Base-by-base conservation (phyloP, 2,113 vertebrate species). In the Petromus typicus region DNA sequence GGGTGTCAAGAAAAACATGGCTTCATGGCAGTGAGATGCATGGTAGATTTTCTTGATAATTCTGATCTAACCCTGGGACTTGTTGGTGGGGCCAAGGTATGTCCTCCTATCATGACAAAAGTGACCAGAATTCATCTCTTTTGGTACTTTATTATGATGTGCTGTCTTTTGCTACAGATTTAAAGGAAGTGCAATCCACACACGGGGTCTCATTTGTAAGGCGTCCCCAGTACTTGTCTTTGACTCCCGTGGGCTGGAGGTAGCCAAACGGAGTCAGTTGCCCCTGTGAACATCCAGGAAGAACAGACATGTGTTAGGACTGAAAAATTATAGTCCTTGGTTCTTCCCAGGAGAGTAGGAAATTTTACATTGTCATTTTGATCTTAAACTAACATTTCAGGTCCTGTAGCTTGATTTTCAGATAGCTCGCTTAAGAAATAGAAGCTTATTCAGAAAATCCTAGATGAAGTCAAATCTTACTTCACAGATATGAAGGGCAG, bases 361-460 rank as follows among this genome's bases (percentile, higher is more conserved):
- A n/a, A 27, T 89, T 86, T 40, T 67, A 51, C 78, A 69, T 54
- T 66, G 54, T 82, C 32, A 16, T 89, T 83, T 86, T 76, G 43
- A 90, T 59, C 93, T 87, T 59, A 67, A 87, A 64, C 86, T 37
- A 63, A 93, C 56, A 66, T 67, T n/a, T 64, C 85, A 67, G 56
- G 73, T 37, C 61, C 13, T n/a, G 17, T 2, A n/a, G 79, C 61
- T 89, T 57, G 78, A 61, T 79, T 89, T 86, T 17, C 63, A 75
- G 75, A 67, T 63, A 32, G 73, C 48, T 86, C 14, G 0, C n/a
- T 79, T 86, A 75, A 84, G 76, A 90, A 78, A 30, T 12, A 67
- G 66, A 92, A 23, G 61, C 20, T 75, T 37, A 7, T 94, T 82
- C 7, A 22, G 48, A 34, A 23, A 54, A 73, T 81, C 54, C 23